phyloP scores from a whole-genome alignment of 2,113 vertebrate genomes.

The Potamarius usumacintae region DNA sequence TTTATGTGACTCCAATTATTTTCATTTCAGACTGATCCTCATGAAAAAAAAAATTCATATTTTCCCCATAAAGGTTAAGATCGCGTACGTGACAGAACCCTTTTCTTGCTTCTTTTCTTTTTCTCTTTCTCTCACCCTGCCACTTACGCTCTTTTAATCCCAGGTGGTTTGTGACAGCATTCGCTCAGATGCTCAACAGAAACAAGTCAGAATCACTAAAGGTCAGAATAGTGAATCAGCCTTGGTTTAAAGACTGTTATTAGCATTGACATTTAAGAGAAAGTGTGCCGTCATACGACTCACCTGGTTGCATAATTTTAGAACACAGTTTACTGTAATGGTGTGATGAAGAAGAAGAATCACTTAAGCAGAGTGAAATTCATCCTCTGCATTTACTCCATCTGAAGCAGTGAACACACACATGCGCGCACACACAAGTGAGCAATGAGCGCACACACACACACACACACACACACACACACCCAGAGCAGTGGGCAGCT shows the following conservation, averaged over 20 bases:
- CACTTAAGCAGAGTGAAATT: too few species aligned
- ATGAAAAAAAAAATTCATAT: neutral
- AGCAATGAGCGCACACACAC: too few species aligned
- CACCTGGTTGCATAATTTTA: constrained; percentile 25
- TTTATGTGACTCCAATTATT: neutral
- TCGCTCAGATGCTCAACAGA: constrained; percentile 9
- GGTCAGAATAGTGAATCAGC: constrained; percentile 46
- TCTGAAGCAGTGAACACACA: too few species aligned
- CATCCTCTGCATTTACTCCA: too few species aligned
- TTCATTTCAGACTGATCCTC: neutral
- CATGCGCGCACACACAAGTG: too few species aligned
- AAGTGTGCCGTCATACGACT: neutral
- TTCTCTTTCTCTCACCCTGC: neutral
- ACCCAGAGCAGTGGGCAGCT: too few species aligned
- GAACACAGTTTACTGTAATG: constrained; percentile 23
- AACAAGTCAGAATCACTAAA: constrained; percentile 16
- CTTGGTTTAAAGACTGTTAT: constrained; percentile 31
- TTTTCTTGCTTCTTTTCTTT: neutral
- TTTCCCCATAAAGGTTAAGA: neutral
- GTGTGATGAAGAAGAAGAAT: too few species aligned
- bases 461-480: too few species aligned
- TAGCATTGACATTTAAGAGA: constrained; percentile 37
- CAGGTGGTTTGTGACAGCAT: constrained; percentile 27
- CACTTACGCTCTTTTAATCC: neutral
- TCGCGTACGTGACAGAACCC: neutral